Base-by-base conservation (phyloP, 2,797 vertebrate genomes). In the Furcifer pardalis region DNA sequence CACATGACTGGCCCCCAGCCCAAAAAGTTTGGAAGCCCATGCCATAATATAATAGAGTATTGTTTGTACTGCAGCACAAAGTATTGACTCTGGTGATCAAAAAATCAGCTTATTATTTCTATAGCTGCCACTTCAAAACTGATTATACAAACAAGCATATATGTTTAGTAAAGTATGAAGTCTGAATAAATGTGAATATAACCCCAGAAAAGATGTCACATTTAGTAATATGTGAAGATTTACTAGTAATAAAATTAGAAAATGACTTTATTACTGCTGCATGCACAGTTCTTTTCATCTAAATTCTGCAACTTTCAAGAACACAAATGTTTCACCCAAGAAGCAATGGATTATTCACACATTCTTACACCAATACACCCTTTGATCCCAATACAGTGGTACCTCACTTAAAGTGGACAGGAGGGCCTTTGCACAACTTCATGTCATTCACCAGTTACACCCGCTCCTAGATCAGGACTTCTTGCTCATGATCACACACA, bases 261-360 rank as follows among this genome's bases (percentile, higher is more conserved):
- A 88, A 85, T 87, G 60, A 89, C 88, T 79, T 32, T 12, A 66
- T n/a, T 42, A 60, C 17, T 25, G 1, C 69, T 89, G 82, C 40
- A 81, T 84, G 81, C 81, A 71, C 19, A 90, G 84, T 82, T 13
- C 66, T 82, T 90, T 66, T 79, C 44, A 23, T 60, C 69, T 78
- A 92, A 92, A 91, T 90, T 93, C 88, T 86, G 71, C 76, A 90
- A 85, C 49, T 62, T 86, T 87, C 69, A 87, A 56, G 91, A 89
- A 92, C 73, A 90, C 23, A 92, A 90, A 93, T 81, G 90, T 86
- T n/a, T 90, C 83, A 88, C 12, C 60, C 78, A 66, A 75, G 88
- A 87, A 90, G 91, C 77, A 84, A 87, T 32, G 72, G 94, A 87
- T 84, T 81, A 81, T 79, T 59, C 52, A 71, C 40, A 68, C 44